Evolutionary conservation across 2,888 invertebrate genomes (phyloP), one percentile per base, ranked within the genome.

Genomic region (Sycophila texana): DNA sequence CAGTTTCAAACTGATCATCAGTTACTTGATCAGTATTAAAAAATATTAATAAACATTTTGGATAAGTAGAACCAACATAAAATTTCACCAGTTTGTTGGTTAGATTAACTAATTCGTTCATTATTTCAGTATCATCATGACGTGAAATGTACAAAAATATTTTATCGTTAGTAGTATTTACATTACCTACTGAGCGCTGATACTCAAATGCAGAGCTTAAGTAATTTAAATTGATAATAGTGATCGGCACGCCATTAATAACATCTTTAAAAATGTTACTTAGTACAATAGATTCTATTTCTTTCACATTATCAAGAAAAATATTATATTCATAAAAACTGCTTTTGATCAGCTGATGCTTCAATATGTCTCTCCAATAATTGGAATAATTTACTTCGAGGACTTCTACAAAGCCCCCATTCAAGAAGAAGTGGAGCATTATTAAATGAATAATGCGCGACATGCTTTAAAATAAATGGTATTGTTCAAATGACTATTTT

Each of bases 41-140:
- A 13, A 65, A 18, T 1, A 77, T 47, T 7, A 77, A 14, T 30
- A 77, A 20, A 63, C 71, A 71, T 2, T 71, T 76, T 2, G 65
- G 71, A 18, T 55, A 22, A 4, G 47, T 22, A 4, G 12, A 5
- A 7, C 30, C n/a, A 55, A 63, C 49, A 1, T 57, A 18, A 12
- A 63, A 18, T 0, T 63, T 16, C 16, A 16, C 12, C n/a, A 70
- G 63, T 3, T 63, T 39, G 16, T 76, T 55, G 4, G 53, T 76
- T 12, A 70, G 14, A 5, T 47, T 1, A 10, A 10, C 10, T 39
- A 39, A 39, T 39, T 10, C 10, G 39, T 39, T 10, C 5, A 39
- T 39, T 39, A 10, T 10, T 10, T 39, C 39, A 39, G 7, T 39
- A 39, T 7, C 1, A 39, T 39, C 10, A 7, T 10, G 7, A 10